Conservation (phyloP, 2,888 invertebrate genomes). For the Stenoptilia bipunctidactyla region DNA sequence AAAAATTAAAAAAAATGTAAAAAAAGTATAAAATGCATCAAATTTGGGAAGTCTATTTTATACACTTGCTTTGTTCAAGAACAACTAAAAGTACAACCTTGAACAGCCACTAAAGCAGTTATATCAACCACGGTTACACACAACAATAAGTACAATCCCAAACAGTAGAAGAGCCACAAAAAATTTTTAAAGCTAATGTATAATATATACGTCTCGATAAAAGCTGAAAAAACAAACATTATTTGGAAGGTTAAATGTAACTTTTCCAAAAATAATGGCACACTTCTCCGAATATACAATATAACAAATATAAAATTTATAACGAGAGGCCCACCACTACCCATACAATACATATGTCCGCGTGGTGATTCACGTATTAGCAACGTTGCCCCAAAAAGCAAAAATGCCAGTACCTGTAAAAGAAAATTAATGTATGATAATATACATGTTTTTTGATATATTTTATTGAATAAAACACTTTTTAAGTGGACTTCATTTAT, state of each 20-base stretch:
- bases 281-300: slow-evolving; percentile 49
- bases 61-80: slow-evolving; percentile 27
- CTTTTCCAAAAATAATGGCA: slow-evolving; percentile 61
- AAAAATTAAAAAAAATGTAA: too few species aligned
- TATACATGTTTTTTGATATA: too few species aligned
- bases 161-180: slow-evolving; percentile 49
- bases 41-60: too few species aligned
- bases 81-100: slow-evolving; percentile 62
- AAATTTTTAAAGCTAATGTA: slow-evolving; percentile 49
- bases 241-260: slow-evolving; percentile 65
- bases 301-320: slow-evolving; percentile 53
- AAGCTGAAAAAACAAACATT: slow-evolving; percentile 58
- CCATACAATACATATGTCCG: slow-evolving; percentile 63
- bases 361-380: slow-evolving; percentile 20
- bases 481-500: too few species aligned
- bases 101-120: slow-evolving; percentile 57
- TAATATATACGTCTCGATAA: slow-evolving; percentile 55
- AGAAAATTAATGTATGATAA: slow-evolving; percentile 17
- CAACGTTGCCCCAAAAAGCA: slow-evolving; percentile 22
- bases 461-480: too few species aligned
- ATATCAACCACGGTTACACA: slow-evolving; percentile 47
- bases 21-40: too few species aligned
- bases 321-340: slow-evolving; percentile 53
- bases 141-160: slow-evolving; percentile 49
- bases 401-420: slow-evolving; percentile 46